Conservation (phyloP, 2,888 invertebrate genomes). For the Drosophila demipolita region DNA sequence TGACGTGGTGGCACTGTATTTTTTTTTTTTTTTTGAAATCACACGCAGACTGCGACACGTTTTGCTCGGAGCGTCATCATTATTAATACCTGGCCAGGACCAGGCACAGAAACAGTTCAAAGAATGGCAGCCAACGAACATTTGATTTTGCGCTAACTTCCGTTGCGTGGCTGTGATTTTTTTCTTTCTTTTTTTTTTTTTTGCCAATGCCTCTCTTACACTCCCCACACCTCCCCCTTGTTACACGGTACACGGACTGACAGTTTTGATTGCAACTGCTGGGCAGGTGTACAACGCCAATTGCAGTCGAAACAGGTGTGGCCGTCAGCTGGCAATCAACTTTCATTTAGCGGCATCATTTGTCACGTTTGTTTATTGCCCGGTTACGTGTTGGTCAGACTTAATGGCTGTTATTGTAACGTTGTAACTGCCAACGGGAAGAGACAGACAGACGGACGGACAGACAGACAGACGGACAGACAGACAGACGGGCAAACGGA, state of each 20-base stretch:
- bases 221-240: slow-evolving; percentile 3
- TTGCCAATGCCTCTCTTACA: neutral
- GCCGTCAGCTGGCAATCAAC: slow-evolving; percentile 83
- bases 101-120: slow-evolving; percentile 15
- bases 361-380: slow-evolving; percentile 84
- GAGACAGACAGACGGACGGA: slow-evolving; percentile 1
- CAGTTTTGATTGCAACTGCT: slow-evolving; percentile 68
- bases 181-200: slow-evolving; percentile 60
- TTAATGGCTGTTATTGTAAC: slow-evolving; percentile 77
- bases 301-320: slow-evolving; percentile 65
- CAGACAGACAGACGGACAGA: no score
- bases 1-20: slow-evolving; percentile 25
- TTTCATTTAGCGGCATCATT: slow-evolving; percentile 85
- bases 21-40: slow-evolving; percentile 58
- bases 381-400: slow-evolving; percentile 73
- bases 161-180: slow-evolving; percentile 59
- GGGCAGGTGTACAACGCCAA: slow-evolving; percentile 6
- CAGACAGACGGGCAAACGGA: neutral
- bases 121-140: slow-evolving; percentile 22
- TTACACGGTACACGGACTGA: slow-evolving; percentile 35
- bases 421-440: slow-evolving; percentile 10
- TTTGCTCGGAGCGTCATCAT: slow-evolving; percentile 68
- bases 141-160: slow-evolving; percentile 64
- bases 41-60: slow-evolving; percentile 72
- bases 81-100: slow-evolving; percentile 64